Base-by-base conservation (phyloP, 2,888 invertebrate species). In the Drosophila helvetica region DNA sequence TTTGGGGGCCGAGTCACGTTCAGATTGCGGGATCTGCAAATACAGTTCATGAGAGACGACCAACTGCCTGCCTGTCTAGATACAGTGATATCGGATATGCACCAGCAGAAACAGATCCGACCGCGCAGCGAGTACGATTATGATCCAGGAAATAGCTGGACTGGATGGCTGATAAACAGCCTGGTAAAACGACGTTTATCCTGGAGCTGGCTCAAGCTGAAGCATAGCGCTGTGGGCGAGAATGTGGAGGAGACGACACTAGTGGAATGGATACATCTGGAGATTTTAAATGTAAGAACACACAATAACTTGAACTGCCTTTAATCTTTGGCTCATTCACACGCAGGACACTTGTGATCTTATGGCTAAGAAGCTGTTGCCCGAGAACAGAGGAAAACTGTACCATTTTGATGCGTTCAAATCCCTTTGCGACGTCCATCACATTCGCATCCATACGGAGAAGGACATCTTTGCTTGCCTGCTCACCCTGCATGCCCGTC, bases 1-100 rank as follows among this genome's bases (percentile, higher is more conserved):
- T 81, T 81, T 55, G 93, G 93, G 72, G 93, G 93, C 9, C 94
- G 94, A 74, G 93, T 93, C 1, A 93, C 94, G 45, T 94, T 97
- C 75, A 94, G 94, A 38, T 92, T 95, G 1, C 91, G 93, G 0
- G 94, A 95, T 66, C 91, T 97, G 3, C 88, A 87, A 90, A 64
- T 92, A 90, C 72, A 94, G 93, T 76, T 89, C 93, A 46, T 92
- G 92, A 83, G 94, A 93, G 91, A 93, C 93, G 93, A 88, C 6
- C 89, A 89, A 50, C 60, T 90, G 2, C 91, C 92, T 0, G 88
- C 90, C 25, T 87, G 91, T 15, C 82, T 94, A 18, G 93, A 93
- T 55, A 93, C 93, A 1, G 94, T 94, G 0, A 81, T 94, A 1
- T 93, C 93, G 65, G 93, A 94, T 74, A 93, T 94, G 93, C 91